These are phyloP conservation scores for Sarotherodon lohbergeri DNA, from an alignment of 2,113 vertebrate species.

Conservation along the genomic window DNA sequence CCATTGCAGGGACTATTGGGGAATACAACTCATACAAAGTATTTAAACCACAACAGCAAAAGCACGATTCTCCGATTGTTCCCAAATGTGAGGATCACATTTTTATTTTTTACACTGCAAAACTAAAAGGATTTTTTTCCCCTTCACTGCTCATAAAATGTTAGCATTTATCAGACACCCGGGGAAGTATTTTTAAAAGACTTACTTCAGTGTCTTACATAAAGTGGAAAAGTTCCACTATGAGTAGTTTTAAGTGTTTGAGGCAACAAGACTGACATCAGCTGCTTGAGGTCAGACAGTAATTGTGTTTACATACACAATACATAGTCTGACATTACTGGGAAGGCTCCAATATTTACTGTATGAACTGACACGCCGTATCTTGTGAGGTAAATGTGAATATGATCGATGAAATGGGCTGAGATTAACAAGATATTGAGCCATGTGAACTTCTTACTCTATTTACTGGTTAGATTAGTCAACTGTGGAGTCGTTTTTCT, in stretches of 20 bases:
- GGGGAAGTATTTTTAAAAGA: neutral
- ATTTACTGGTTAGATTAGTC: constrained; percentile 1
- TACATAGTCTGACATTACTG: neutral
- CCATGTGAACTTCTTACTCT: constrained; percentile 10
- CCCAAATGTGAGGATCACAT: constrained; percentile 28
- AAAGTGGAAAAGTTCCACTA: constrained; percentile 12
- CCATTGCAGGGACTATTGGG: constrained; percentile 34
- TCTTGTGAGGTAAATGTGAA: neutral
- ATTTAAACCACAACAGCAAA: constrained; percentile 30
- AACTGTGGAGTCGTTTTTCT: neutral
- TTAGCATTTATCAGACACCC: neutral
- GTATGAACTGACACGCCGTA: constrained; percentile 2
- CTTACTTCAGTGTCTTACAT: neutral
- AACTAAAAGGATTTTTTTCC: neutral
- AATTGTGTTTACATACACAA: constrained; percentile 24
- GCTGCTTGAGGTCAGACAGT: neutral
- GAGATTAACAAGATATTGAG: neutral
- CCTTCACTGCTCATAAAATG: neutral
- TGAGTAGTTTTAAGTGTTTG: constrained; percentile 12
- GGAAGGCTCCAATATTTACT: constrained; percentile 38
- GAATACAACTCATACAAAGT: constrained; percentile 26
- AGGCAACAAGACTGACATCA: constrained; percentile 1
- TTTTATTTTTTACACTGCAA: constrained; percentile 3
- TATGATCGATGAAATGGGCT: neutral
- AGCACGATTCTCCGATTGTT: constrained; percentile 20